Evolutionary conservation across 2,113 vertebrate species (phyloP).

Genomic region (Pelmatolapia mariae): DNA sequence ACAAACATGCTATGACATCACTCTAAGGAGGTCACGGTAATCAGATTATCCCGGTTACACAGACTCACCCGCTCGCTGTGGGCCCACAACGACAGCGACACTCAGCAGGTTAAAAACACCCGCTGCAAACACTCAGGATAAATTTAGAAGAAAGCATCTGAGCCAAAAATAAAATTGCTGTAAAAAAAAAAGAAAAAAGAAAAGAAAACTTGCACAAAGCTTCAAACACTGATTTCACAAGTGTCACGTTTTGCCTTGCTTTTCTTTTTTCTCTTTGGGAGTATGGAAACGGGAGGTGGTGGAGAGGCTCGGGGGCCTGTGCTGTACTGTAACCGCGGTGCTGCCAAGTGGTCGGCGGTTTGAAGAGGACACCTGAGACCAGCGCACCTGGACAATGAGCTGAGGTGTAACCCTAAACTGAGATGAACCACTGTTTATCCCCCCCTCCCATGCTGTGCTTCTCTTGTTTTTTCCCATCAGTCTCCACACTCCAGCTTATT

Average conservation of each 20-base stretch:
- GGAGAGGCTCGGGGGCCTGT: slow-evolving; percentile 60
- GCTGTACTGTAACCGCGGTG: slow-evolving; percentile 49
- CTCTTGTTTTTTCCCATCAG: slow-evolving; percentile 53
- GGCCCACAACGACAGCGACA: neutral
- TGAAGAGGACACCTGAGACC: slow-evolving; percentile 76
- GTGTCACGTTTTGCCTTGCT: neutral
- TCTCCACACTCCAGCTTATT: slow-evolving; percentile 31
- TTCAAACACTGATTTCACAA: neutral
- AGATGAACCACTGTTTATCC: slow-evolving; percentile 59
- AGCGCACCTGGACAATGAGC: slow-evolving; percentile 74
- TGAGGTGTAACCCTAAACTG: slow-evolving; percentile 73
- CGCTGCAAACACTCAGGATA: neutral
- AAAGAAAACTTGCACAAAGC: neutral
- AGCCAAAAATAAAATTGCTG: slow-evolving; percentile 36
- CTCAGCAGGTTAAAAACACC: neutral
- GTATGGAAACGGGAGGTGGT: slow-evolving; percentile 25
- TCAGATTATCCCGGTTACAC: slow-evolving; percentile 61
- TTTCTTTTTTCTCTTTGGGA: neutral
- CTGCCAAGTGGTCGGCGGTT: slow-evolving; percentile 68
- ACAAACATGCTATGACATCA: slow-evolving; percentile 58
- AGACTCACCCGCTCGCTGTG: neutral
- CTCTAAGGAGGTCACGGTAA: slow-evolving; percentile 59
- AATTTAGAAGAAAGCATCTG: slow-evolving; percentile 30
- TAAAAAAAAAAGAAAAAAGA: neutral
- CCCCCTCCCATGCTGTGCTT: slow-evolving; percentile 25